Conservation (phyloP, 2,797 vertebrate species). For the Diceros bicornis region DNA sequence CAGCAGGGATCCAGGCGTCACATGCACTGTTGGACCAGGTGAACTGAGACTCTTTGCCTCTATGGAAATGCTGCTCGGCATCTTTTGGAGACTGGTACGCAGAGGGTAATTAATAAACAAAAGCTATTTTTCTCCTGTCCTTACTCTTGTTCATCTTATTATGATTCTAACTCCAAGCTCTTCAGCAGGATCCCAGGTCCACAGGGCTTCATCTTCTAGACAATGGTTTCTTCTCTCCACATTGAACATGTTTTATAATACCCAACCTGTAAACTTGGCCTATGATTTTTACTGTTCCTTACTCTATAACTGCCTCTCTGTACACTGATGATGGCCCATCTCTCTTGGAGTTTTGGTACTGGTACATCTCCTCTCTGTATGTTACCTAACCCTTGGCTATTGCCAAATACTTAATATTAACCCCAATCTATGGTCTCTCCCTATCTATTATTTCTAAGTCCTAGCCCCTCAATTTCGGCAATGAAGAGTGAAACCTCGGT, state of each 20-base stretch:
- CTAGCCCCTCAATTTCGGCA: not conserved
- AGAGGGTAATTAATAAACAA: not conserved
- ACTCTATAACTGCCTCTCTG: not conserved
- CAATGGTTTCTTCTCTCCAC: not conserved
- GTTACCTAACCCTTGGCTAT: not conserved
- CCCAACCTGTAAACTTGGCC: not conserved
- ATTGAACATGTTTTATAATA: not conserved
- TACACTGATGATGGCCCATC: fast-evolving
- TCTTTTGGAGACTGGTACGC: not conserved
- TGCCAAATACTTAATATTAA: not conserved
- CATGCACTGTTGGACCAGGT: not conserved
- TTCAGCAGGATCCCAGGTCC: not conserved
- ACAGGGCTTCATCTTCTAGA: not conserved
- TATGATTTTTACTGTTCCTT: not conserved
- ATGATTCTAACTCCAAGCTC: not conserved
- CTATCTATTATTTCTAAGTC: not conserved
- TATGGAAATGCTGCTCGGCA: not conserved
- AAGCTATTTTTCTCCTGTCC: not conserved
- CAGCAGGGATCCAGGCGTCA: not conserved
- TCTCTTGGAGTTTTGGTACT: too few species aligned
- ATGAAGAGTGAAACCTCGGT: not conserved
- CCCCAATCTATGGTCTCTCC: not conserved
- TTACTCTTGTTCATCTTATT: not conserved
- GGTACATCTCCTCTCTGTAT: not conserved
- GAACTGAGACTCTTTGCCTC: not conserved